Evolutionary conservation across 2,113 vertebrate species (phyloP).

Genomic region (Melanostigma gelatinosum): DNA sequence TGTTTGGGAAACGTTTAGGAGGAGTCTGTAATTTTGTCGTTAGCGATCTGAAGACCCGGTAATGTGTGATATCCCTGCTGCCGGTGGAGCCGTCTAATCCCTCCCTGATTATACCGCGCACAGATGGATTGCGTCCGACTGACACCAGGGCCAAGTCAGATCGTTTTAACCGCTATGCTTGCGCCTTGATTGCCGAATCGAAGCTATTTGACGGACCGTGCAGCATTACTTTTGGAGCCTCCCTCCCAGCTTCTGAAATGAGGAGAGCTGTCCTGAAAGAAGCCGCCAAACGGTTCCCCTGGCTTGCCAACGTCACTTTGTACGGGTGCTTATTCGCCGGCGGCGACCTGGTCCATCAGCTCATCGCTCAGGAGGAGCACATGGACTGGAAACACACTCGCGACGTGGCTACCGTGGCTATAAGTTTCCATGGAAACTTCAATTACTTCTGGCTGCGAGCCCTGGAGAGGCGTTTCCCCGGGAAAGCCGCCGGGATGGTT

Average conservation of each 20-base stretch:
- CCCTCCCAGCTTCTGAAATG: constrained; percentile 48
- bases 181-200: constrained; percentile 22
- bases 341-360: constrained; percentile 88
- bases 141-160: constrained; percentile 31
- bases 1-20: background rate
- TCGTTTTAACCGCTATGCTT: constrained; percentile 12
- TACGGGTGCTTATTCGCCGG: constrained; percentile 87
- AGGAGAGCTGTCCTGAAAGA: constrained; percentile 72
- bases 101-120: constrained; percentile 40
- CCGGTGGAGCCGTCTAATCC: constrained; percentile 60
- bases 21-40: background rate
- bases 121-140: constrained; percentile 44
- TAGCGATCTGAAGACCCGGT: background rate
- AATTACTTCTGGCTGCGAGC: constrained; percentile 89
- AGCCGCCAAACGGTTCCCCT: constrained; percentile 83
- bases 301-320: constrained; percentile 88
- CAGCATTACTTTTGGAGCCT: background rate
- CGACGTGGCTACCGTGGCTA: constrained; percentile 86
- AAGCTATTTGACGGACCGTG: background rate
- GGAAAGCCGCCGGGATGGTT: constrained; percentile 83
- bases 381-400: constrained; percentile 89
- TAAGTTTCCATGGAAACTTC: constrained; percentile 91
- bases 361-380: constrained; percentile 75
- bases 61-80: constrained; percentile 44
- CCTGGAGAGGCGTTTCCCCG: constrained; percentile 88